A percentile compares a stretch with the other conserved stretches of the same genome.
These are phyloP conservation scores for Euplagia quadripunctaria DNA, from an alignment of 2,888 invertebrate species.

Conservation along the genomic window DNA sequence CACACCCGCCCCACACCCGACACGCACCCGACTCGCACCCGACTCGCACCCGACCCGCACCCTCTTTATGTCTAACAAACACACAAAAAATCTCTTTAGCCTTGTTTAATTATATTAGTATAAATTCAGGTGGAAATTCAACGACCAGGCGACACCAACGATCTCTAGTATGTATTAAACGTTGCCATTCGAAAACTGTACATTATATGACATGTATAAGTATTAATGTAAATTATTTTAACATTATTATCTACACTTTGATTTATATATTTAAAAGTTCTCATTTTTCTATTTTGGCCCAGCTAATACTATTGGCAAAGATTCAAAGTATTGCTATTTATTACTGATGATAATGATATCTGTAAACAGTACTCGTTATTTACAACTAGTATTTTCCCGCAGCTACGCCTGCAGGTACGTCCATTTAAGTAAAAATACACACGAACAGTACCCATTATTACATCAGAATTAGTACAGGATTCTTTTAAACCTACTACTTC, in stretches of 20 bases:
- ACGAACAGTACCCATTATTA: not conserved
- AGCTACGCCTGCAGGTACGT: not conserved
- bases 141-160: too few relatives aligned
- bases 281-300: slow-evolving; percentile 39
- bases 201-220: too few relatives aligned
- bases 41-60: too few relatives aligned
- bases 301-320: slow-evolving; percentile 43
- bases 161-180: too few relatives aligned
- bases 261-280: not conserved
- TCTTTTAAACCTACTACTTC: not conserved
- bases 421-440: not conserved
- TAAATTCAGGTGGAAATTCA: too few relatives aligned
- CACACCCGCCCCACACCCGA: too few relatives aligned
- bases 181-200: too few relatives aligned
- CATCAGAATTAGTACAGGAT: not conserved
- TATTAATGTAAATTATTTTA: not conserved
- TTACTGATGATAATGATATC: slow-evolving; percentile 31
- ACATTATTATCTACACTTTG: not conserved
- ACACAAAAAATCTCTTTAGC: too few relatives aligned
- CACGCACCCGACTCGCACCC: too few relatives aligned
- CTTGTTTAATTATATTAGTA: too few relatives aligned
- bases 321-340: slow-evolving; percentile 45
- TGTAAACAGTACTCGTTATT: slow-evolving; percentile 16
- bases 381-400: not conserved
- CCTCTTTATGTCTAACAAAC: too few relatives aligned